Evolutionary conservation across 2,888 invertebrate genomes (phyloP).

Genomic region (Sepioteuthis lessoniana): DNA sequence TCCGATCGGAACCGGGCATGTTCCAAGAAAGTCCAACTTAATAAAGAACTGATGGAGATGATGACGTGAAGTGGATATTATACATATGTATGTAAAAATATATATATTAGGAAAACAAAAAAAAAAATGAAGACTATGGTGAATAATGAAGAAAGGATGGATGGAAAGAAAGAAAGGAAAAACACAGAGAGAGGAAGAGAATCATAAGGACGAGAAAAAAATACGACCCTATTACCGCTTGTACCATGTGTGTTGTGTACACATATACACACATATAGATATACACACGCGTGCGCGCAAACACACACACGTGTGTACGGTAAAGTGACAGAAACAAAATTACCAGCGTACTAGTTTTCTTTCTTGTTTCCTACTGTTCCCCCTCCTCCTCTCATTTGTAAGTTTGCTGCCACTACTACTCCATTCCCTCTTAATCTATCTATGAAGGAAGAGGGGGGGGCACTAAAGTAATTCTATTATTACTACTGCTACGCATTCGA

Average conservation of each 20-base stretch:
- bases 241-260: background rate
- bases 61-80: background rate
- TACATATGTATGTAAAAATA: background rate
- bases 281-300: background rate
- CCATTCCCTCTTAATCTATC: background rate
- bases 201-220: background rate
- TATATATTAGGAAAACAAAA: background rate
- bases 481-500: background rate
- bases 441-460: background rate
- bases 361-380: background rate
- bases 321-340: background rate
- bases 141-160: background rate
- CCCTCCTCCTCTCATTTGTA: background rate
- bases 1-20: conserved; percentile 57
- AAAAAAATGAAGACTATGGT: background rate
- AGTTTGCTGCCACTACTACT: background rate
- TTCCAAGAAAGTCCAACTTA: conserved; percentile 21
- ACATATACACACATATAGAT: background rate
- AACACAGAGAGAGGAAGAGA: background rate
- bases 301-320: background rate
- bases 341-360: background rate
- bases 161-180: background rate
- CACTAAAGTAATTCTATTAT: background rate
- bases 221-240: background rate
- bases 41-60: background rate